Conservation (phyloP, 1,140 invertebrate genomes). For the Aphelinus atriplicis region DNA sequence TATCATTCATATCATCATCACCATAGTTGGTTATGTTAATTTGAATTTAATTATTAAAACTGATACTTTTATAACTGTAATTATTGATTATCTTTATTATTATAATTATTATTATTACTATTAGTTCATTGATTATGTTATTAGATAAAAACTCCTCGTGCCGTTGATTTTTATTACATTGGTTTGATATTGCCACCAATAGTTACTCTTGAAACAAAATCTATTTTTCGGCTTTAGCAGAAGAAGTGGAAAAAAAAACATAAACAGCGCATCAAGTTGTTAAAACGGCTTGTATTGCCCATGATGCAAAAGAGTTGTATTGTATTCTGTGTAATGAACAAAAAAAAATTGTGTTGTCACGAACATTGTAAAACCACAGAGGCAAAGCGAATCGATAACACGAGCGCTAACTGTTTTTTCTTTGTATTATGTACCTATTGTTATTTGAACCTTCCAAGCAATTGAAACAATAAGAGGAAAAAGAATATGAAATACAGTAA, state of each 20-base stretch:
- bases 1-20: constrained; percentile 28
- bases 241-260: not conserved
- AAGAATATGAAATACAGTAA: constrained; percentile 51
- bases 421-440: constrained; percentile 49
- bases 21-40: constrained; percentile 15
- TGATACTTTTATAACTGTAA: constrained; percentile 33
- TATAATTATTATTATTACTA: constrained; percentile 36
- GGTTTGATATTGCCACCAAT: constrained; percentile 46
- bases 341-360: not conserved
- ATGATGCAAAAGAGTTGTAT: constrained; percentile 33
- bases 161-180: constrained; percentile 39
- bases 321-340: constrained; percentile 22
- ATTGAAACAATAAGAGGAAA: constrained; percentile 14
- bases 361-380: not conserved
- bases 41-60: constrained; percentile 40
- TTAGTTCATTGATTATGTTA: constrained; percentile 36
- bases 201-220: constrained; percentile 37
- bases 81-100: constrained; percentile 31
- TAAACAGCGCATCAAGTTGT: constrained; percentile 13
- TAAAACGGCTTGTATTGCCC: constrained; percentile 23
- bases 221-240: constrained; percentile 26
- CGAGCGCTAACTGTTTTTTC: constrained; percentile 47
- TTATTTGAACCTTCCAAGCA: constrained; percentile 47
- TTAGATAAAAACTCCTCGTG: constrained; percentile 13
- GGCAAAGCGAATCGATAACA: constrained; percentile 12